A percentile compares a stretch with the other conserved stretches of the same genome.
Evolutionary conservation across 2,797 vertebrate species (phyloP).

Genomic region (Hemitrygon akajei): DNA sequence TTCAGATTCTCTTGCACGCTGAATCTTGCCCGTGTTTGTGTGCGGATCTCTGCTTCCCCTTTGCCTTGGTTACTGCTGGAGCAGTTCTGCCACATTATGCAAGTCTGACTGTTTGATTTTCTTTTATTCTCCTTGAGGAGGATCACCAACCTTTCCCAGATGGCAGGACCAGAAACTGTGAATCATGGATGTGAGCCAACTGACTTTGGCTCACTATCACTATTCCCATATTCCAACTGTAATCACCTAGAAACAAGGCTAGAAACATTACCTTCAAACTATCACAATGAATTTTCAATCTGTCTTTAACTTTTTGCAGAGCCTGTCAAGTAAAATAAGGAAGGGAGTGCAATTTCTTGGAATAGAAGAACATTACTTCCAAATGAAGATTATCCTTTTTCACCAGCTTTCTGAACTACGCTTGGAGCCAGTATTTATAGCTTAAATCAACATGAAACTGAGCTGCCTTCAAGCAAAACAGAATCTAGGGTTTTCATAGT

Average conservation of each 20-base stretch:
- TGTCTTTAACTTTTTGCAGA: neutral
- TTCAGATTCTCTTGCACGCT: neutral
- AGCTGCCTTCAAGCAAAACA: neutral
- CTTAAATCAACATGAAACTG: conserved; percentile 6
- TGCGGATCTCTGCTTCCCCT: neutral
- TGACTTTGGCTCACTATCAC: neutral
- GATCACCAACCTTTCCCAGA: neutral
- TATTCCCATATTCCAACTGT: neutral
- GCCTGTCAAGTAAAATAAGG: neutral
- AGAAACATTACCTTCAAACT: neutral
- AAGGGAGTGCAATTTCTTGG: neutral
- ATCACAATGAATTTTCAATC: neutral
- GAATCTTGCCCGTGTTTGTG: neutral
- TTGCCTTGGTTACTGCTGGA: neutral
- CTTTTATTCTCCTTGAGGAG: neutral
- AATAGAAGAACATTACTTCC: neutral
- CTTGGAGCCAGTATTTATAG: conserved; percentile 2
- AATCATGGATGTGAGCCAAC: neutral
- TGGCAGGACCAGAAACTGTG: neutral
- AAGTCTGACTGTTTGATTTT: neutral
- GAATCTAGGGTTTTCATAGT: neutral
- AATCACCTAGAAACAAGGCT: neutral
- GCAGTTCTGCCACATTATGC: neutral
- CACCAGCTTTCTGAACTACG: neutral
- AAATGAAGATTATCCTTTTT: neutral